Conservation (phyloP, 2,888 invertebrate species). For the Aspidapion aeneum region DNA sequence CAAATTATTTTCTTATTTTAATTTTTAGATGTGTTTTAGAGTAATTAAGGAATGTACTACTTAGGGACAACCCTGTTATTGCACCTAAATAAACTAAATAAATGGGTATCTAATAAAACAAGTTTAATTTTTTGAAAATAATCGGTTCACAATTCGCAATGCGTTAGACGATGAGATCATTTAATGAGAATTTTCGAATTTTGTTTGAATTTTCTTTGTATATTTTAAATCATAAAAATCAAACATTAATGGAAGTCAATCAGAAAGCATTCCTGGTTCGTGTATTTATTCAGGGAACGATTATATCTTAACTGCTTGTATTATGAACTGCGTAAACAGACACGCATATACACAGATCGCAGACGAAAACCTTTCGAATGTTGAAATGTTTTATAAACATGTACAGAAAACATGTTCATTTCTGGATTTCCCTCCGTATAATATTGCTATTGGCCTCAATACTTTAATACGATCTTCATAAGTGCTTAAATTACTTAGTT, state of each 20-base stretch:
- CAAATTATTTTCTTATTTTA: too few relatives aligned
- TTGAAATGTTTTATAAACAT: slow-evolving; percentile 48
- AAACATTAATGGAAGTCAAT: slow-evolving; percentile 28
- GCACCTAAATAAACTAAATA: too few relatives aligned
- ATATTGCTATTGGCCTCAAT: too few relatives aligned
- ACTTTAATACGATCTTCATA: too few relatives aligned
- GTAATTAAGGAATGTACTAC: too few relatives aligned
- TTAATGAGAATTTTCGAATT: slow-evolving; percentile 11
- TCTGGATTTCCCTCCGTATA: slow-evolving; percentile 42
- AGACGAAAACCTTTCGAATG: slow-evolving; percentile 43
- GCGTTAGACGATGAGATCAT: too few relatives aligned
- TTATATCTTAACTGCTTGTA: slow-evolving; percentile 43
- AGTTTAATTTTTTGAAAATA: too few relatives aligned
- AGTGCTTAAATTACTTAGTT: too few relatives aligned
- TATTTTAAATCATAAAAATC: slow-evolving; percentile 29
- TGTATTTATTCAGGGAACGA: slow-evolving; percentile 44
- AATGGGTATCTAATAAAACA: too few relatives aligned
- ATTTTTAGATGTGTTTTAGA: too few relatives aligned
- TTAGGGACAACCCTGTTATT: too few relatives aligned
- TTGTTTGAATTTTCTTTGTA: slow-evolving; percentile 21
- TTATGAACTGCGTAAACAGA: slow-evolving; percentile 46
- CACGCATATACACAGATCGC: slow-evolving; percentile 44
- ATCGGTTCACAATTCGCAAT: too few relatives aligned
- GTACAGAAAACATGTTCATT: slow-evolving; percentile 45
- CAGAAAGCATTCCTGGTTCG: slow-evolving; percentile 27